A percentile compares a stretch with the other conserved stretches of the same genome.
Evolutionary conservation across 2,113 vertebrate species (phyloP).

Genomic region (Pollimyrus isidori): DNA sequence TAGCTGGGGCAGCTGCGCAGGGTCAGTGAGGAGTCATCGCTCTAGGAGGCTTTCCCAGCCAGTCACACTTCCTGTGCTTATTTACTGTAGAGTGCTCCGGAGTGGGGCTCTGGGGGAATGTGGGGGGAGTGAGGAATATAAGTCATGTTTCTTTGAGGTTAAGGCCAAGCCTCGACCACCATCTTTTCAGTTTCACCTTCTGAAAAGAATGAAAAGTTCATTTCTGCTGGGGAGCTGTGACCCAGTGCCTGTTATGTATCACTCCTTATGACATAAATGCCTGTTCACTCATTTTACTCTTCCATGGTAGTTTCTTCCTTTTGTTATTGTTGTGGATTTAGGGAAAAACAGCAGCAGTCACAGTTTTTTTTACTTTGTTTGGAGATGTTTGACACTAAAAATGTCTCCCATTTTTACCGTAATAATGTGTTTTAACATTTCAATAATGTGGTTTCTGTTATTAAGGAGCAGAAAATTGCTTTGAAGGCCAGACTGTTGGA

Average conservation of each 20-base stretch:
- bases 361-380: not conserved
- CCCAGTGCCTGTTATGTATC: too few species aligned
- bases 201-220: not conserved
- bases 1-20: not conserved
- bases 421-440: not conserved
- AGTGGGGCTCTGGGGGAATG: not conserved
- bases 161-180: not conserved
- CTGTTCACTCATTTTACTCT: too few species aligned
- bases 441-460: not conserved
- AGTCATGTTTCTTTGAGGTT: not conserved
- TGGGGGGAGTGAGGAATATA: not conserved
- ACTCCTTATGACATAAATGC: too few species aligned
- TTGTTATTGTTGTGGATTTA: not conserved
- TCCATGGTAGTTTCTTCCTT: not conserved
- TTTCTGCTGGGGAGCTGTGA: not conserved
- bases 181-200: not conserved
- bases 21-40: not conserved
- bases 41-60: not conserved
- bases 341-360: not conserved
- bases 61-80: slow-evolving; percentile 4
- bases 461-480: not conserved
- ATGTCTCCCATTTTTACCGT: not conserved
- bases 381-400: not conserved
- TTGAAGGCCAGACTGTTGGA: not conserved
- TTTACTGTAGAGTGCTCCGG: not conserved